A percentile compares a stretch with the other conserved stretches of the same genome.
Evolutionary conservation across 2,113 vertebrate genomes (phyloP).

Genomic region (Pungitius pungitius): DNA sequence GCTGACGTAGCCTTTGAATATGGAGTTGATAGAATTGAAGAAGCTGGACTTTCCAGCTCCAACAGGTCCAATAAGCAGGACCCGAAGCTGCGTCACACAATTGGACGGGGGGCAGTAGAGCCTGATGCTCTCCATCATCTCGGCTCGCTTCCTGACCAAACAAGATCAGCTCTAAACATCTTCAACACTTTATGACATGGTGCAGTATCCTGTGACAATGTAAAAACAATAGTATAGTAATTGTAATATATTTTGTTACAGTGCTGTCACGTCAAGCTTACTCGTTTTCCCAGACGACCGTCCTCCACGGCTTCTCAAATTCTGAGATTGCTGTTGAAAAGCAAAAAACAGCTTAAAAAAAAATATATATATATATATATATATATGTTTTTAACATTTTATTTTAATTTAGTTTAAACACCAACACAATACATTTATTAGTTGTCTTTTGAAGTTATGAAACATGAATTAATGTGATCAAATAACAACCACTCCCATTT

Average conservation of each 20-base stretch:
- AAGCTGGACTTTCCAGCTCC: conserved; percentile 71
- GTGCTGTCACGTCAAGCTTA: conserved; percentile 48
- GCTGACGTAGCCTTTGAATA: conserved; percentile 64
- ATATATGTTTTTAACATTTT: not conserved
- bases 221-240: not conserved
- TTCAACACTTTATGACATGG: not conserved
- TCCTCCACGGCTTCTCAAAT: conserved; percentile 72
- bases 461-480: conserved; percentile 1
- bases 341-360: not conserved
- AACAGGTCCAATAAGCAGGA: conserved; percentile 52
- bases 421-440: not conserved
- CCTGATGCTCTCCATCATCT: conserved; percentile 38
- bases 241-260: not conserved
- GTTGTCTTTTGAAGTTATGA: not conserved
- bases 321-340: conserved; percentile 33
- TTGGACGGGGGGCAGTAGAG: conserved; percentile 19
- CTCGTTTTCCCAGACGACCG: conserved; percentile 59
- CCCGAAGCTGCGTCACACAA: conserved; percentile 38
- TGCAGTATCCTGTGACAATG: not conserved
- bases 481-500: not conserved
- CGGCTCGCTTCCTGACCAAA: conserved; percentile 29
- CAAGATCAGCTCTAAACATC: conserved; percentile 11
- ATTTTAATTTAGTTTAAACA: not conserved
- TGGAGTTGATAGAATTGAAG: conserved; percentile 67
- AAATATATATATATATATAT: too few species aligned